Base-by-base conservation (phyloP, 2,888 invertebrate species). In the Metellina segmentata region DNA sequence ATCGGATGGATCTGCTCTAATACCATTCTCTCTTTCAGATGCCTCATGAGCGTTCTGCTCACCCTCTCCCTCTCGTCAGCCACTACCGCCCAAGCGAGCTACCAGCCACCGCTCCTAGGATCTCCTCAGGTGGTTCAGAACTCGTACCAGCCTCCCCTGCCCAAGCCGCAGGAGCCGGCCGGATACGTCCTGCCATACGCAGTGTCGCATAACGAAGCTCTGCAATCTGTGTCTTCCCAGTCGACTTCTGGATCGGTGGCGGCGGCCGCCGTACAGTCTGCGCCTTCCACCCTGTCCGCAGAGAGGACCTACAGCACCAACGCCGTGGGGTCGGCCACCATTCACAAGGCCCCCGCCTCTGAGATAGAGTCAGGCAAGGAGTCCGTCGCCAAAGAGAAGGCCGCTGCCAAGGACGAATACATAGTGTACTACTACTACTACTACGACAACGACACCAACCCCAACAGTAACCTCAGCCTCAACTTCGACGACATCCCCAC, bases 361-460 rank as follows among this genome's bases (percentile, higher is more conserved):
- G 93, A 93, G 52, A 90, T 93, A 8, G 87, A 90, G 19, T 49
- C 89, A 7, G 53, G 85, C 51, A 87, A 85, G 13, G 89, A 75
- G 9, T 20, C 91, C 0, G n/a, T 69, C 7, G 92, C 92, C 52
- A 91, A 92, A 19, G 93, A 93, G 8, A 92, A 91, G 75, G 92
- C 90, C 74, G 88, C 85, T 61, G 49, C 53, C 6, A 86, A 93
- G 5, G 93, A 93, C 78, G 93, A 93, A 49, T 92, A 92, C 70
- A 92, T 93, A 1, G 89, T 92, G 11, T 93, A 93, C 34, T 93
- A 93, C 52, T 93, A 93, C 82, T 93, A 93, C 52, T 93, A 93
- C 70, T 93, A 91, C 85, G 7, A 53, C 81, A 4, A 34, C 87
- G 6, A 53, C 20, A 7, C 20, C 8, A 19, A 16, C 7, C 13